Conservation (phyloP, 2,888 invertebrate genomes). For the Apantesis nais region DNA sequence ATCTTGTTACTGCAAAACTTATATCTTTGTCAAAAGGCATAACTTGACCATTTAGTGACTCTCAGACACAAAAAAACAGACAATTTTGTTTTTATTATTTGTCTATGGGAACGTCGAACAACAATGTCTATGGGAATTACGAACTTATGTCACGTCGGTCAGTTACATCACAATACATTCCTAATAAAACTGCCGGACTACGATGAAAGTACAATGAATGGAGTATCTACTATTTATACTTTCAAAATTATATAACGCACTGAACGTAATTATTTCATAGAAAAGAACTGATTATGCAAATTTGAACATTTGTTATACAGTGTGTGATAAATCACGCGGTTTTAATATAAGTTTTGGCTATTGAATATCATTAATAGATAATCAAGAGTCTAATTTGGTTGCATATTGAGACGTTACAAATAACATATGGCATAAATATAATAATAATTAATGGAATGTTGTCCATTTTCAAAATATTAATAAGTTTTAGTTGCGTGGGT, state of each 20-base stretch:
- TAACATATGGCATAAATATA: slow-evolving; percentile 54
- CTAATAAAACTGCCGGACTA: neutral
- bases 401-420: slow-evolving; percentile 57
- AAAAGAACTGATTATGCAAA: slow-evolving; percentile 62
- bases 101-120: neutral
- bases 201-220: slow-evolving; percentile 28
- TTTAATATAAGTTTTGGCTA: slow-evolving; percentile 60
- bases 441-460: slow-evolving; percentile 52
- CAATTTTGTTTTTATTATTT: neutral
- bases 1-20: neutral
- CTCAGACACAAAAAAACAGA: neutral
- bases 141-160: neutral
- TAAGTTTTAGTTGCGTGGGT: slow-evolving; percentile 62
- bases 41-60: neutral
- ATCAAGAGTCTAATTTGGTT: slow-evolving; percentile 52
- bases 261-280: slow-evolving; percentile 33
- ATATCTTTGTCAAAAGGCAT: neutral
- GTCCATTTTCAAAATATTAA: slow-evolving; percentile 55
- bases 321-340: slow-evolving; percentile 58
- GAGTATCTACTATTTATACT: slow-evolving; percentile 1
- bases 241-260: slow-evolving; percentile 31
- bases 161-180: slow-evolving; percentile 12
- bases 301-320: slow-evolving; percentile 49
- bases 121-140: neutral
- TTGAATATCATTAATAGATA: slow-evolving; percentile 59